Evolutionary conservation across 2,113 vertebrate species (phyloP).

Genomic region (Leiothrix lutea): DNA sequence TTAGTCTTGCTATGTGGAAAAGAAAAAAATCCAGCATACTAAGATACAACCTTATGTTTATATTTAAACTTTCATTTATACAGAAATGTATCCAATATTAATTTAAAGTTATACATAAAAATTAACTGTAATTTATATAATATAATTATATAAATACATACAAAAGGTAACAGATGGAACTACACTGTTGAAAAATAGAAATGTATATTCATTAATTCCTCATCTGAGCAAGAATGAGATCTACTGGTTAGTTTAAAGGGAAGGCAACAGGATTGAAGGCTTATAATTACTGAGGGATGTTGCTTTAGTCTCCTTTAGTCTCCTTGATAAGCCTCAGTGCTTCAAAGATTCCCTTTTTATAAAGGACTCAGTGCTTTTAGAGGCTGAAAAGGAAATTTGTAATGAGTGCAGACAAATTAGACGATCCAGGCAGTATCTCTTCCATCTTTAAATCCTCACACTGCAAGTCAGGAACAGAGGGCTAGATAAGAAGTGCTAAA

Average conservation of each 20-base stretch:
- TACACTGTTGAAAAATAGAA: not conserved
- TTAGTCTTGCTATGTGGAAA: not conserved
- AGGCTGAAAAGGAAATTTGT: not conserved
- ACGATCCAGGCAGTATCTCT: not conserved
- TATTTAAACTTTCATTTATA: not conserved
- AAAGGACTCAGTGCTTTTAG: not conserved
- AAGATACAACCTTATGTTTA: not conserved
- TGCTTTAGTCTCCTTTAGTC: not conserved
- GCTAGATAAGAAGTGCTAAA: constrained; percentile 11
- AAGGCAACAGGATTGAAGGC: not conserved
- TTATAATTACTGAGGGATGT: not conserved
- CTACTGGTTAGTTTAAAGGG: not conserved
- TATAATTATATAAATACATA: not conserved
- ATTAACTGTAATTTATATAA: not conserved
- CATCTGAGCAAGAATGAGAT: not conserved
- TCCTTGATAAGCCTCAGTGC: not conserved
- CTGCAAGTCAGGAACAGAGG: not conserved
- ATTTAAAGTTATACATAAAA: not conserved
- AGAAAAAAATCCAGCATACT: not conserved
- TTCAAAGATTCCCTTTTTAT: not conserved
- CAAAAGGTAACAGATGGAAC: not conserved
- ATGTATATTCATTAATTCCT: not conserved
- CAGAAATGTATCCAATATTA: not conserved
- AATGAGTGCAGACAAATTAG: constrained; percentile 34
- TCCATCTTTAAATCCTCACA: not conserved